Evolutionary conservation across 2,888 invertebrate species (phyloP).

Genomic region (Embidobia sp.): DNA sequence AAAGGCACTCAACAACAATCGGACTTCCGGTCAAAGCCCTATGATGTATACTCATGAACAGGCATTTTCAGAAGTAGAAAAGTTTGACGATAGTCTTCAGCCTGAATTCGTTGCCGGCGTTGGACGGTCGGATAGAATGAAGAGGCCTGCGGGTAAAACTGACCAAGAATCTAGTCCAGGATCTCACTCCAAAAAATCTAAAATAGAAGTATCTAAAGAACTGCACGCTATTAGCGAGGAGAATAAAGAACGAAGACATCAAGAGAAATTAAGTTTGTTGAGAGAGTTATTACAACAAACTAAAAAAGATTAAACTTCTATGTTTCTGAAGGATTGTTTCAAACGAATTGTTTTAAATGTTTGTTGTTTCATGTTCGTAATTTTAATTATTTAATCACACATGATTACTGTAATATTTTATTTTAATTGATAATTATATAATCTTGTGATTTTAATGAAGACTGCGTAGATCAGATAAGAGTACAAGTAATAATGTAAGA

Average conservation of each 20-base stretch:
- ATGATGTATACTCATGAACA: neutral
- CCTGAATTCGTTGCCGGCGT: neutral
- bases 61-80: neutral
- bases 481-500: too few species aligned
- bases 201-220: neutral
- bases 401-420: too few species aligned
- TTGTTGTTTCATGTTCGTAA: too few species aligned
- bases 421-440: too few species aligned
- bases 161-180: neutral
- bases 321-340: too few species aligned
- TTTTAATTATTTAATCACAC: too few species aligned
- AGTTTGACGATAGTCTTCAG: neutral
- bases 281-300: neutral
- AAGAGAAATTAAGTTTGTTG: neutral
- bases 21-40: neutral
- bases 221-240: slow-evolving; percentile 4
- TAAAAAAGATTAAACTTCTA: too few species aligned
- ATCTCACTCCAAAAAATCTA: slow-evolving; percentile 1
- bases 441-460: too few species aligned
- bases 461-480: too few species aligned
- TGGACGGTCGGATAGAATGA: neutral
- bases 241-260: slow-evolving; percentile 4
- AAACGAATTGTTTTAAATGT: too few species aligned
- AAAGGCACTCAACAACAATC: neutral
- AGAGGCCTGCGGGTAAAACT: neutral